Evolutionary conservation across 2,797 vertebrate genomes (phyloP).

Genomic region (Erethizon dorsatum): DNA sequence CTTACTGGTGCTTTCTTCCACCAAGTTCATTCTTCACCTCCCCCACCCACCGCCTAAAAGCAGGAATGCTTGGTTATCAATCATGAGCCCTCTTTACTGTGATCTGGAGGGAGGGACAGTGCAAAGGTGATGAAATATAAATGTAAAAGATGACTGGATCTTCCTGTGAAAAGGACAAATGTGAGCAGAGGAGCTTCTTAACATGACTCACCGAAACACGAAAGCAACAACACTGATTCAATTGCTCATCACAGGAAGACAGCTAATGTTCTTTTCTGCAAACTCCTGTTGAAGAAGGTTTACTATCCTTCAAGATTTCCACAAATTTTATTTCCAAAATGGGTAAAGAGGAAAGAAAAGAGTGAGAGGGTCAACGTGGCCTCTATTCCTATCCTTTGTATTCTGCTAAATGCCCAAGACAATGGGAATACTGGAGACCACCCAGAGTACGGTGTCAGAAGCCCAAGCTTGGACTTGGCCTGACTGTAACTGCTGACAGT

Average conservation of each 20-base stretch:
- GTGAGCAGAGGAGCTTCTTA: constrained; percentile 46
- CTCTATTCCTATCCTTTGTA: neutral
- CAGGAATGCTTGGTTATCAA: accelerated
- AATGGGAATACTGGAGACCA: accelerated
- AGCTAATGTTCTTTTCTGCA: constrained; percentile 7
- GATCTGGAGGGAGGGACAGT: neutral
- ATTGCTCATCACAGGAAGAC: neutral
- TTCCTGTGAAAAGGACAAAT: constrained; percentile 26
- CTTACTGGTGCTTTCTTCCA: neutral
- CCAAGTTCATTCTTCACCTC: neutral
- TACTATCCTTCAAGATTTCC: constrained; percentile 38
- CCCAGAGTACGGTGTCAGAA: neutral
- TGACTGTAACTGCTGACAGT: accelerated
- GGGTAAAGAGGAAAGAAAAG: constrained; percentile 5
- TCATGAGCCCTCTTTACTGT: neutral
- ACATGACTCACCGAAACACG: neutral
- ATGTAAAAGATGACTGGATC: neutral
- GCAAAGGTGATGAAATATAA: neutral
- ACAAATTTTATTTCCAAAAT: neutral
- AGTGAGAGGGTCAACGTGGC: neutral
- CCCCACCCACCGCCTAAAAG: neutral
- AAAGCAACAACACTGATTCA: neutral
- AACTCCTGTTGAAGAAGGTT: neutral
- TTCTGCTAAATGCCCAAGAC: neutral
- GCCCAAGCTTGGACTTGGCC: neutral